Base-by-base conservation (phyloP, 2,113 vertebrate species). In the Gopherus evgoodei region DNA sequence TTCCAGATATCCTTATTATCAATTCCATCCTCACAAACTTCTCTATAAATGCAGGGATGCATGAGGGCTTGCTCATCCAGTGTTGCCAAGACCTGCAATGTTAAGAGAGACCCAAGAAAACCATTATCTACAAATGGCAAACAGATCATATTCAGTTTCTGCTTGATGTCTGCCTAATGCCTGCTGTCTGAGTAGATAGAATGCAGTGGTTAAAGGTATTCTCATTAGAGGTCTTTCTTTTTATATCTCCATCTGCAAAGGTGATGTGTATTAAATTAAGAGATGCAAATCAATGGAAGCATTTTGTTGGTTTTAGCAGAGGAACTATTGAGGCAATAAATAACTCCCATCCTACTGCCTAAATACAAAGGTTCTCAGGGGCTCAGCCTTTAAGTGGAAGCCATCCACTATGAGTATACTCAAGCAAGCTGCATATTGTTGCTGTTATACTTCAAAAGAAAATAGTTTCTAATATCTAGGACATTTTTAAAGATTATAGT, bases 321-420 rank as follows among this genome's bases (percentile, higher is more conserved):
- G 11, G 6, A 24, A 53, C 6, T 81, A 27, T 59, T 59, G 57
- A 83, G 91, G 65, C 11, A 90, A 62, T 80, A 95, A 89, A 52
- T 62, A 89, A 54, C 16, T 93, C 44, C 14, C 9, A 88, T 19
- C 38, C 2, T 86, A 42, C 21, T 88, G 31, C 44, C 76, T 89
- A 84, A 87, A 79, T 22, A 89, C n/a, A 91, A 94, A 93, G 29
- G 8, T 59, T 75, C 78, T 95, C 81, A 78, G 31, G 79, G 31
- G 27, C 35, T 83, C 78, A 75, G 25, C 56, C 69, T 91, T 96
- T 93, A 94, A 95, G 92, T 91, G 75, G 56, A 96, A 86, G 6
- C 50, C n/a, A 84, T 92, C 47, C 19, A 42, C 86, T 88, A 21
- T 83, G 52, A 81, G 5, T 80, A 59, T 62, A 95, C 50, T 90